Percentiles rank a stretch among this genome's conserved stretches.
Conservation (phyloP, 1,140 invertebrate genomes). For the Samia ricini region DNA sequence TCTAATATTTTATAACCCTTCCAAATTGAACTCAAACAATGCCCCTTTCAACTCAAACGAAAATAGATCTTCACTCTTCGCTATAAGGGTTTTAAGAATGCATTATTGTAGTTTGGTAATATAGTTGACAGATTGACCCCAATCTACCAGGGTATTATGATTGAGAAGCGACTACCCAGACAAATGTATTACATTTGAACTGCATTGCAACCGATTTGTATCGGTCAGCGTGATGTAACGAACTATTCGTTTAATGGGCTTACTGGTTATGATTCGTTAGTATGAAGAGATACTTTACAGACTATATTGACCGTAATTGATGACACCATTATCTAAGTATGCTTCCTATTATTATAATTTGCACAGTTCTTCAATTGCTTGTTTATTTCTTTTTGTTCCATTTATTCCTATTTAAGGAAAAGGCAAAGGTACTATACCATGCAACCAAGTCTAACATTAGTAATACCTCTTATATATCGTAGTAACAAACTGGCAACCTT, state of each 20-base stretch:
- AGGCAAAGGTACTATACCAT: too few relatives aligned
- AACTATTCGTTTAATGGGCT: conserved; percentile 28
- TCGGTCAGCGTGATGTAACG: conserved; percentile 40
- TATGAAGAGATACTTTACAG: neutral
- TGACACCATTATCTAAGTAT: conserved; percentile 2
- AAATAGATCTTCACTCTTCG: neutral
- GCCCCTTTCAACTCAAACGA: neutral
- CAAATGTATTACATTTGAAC: conserved; percentile 37
- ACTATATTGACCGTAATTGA: neutral
- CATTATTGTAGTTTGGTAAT: neutral
- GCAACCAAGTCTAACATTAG: too few relatives aligned
- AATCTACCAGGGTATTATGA: conserved; percentile 35
- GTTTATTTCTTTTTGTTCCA: too few relatives aligned
- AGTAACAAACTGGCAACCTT: too few relatives aligned
- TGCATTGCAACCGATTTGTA: conserved; percentile 36
- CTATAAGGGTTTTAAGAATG: neutral
- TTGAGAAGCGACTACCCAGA: conserved; percentile 35
- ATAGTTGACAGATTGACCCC: conserved; percentile 34
- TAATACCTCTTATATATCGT: too few relatives aligned
- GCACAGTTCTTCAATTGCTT: too few relatives aligned
- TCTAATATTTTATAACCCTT: neutral
- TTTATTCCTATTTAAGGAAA: too few relatives aligned
- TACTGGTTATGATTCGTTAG: neutral
- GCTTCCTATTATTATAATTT: too few relatives aligned
- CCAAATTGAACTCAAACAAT: neutral